Conservation (phyloP, 2,888 invertebrate species). For the Boloria euphrosyne region DNA sequence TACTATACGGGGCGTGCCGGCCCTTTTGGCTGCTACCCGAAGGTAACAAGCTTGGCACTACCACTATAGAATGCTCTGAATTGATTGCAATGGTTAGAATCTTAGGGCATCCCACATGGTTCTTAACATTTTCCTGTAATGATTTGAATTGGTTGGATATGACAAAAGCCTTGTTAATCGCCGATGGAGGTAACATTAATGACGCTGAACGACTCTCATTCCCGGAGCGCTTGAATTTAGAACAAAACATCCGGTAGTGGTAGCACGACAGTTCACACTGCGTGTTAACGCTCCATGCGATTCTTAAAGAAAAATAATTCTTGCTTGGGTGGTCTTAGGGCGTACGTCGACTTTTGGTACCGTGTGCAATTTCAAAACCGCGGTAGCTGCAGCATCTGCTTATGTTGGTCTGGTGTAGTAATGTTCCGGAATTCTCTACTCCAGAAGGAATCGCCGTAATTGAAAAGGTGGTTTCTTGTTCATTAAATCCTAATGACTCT, state of each 20-base stretch:
- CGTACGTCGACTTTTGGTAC: conserved; percentile 41
- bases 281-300: conserved; percentile 39
- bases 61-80: no score
- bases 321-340: conserved; percentile 36
- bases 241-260: conserved; percentile 25
- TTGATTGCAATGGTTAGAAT: conserved; percentile 45
- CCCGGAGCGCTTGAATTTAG: conserved; percentile 35
- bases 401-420: neutral
- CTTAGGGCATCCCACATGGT: conserved; percentile 47
- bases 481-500: neutral
- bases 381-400: conserved; percentile 13
- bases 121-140: conserved; percentile 42
- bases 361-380: conserved; percentile 31
- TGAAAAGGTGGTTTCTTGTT: neutral
- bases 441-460: neutral
- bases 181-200: conserved; percentile 36
- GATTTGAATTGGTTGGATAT: conserved; percentile 44
- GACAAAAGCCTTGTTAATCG: conserved; percentile 42
- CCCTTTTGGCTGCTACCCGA: no score
- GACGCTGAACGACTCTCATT: conserved; percentile 25
- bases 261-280: conserved; percentile 36
- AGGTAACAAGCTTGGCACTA: no score
- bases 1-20: no score
- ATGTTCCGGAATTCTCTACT: neutral
- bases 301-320: conserved; percentile 29